Evolutionary conservation across 2,797 vertebrate genomes (phyloP).

Genomic region (Petrocephalus schoutedeni): DNA sequence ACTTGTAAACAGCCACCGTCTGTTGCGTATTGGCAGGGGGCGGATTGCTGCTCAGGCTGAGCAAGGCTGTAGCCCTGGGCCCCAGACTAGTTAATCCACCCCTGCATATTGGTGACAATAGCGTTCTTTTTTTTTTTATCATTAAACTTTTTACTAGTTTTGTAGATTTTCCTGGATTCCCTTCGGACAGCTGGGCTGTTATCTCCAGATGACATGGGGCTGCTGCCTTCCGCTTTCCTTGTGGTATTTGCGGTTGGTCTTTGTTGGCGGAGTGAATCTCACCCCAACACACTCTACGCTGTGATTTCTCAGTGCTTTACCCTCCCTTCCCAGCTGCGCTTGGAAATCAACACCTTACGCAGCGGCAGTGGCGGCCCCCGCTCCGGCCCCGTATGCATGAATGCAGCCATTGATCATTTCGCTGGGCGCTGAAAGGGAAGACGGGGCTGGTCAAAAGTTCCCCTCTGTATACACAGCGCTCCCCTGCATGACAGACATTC

Average conservation of each 20-base stretch:
- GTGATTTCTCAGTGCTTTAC: background rate
- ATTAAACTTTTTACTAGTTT: background rate
- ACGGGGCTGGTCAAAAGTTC: conserved; percentile 28
- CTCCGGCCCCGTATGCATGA: background rate
- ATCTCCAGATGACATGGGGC: background rate
- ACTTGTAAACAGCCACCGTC: background rate
- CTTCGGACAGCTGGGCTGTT: background rate
- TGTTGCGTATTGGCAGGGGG: background rate
- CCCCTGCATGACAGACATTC: conserved; percentile 31
- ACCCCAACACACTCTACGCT: background rate
- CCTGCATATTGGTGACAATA: background rate
- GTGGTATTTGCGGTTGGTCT: conserved; percentile 1
- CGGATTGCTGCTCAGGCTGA: background rate
- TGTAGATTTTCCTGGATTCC: background rate
- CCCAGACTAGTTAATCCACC: background rate
- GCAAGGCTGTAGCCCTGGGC: background rate
- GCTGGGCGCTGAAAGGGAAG: conserved; percentile 44
- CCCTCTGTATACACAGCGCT: conserved; percentile 37
- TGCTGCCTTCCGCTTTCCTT: background rate
- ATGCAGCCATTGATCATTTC: background rate
- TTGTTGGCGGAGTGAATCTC: background rate
- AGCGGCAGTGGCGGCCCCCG: background rate
- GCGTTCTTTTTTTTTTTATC: background rate
- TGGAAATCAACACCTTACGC: background rate
- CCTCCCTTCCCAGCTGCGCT: background rate